These are phyloP conservation scores for Thripadectes ignobilis DNA, from an alignment of 2,797 vertebrate genomes.

Conservation along the genomic window DNA sequence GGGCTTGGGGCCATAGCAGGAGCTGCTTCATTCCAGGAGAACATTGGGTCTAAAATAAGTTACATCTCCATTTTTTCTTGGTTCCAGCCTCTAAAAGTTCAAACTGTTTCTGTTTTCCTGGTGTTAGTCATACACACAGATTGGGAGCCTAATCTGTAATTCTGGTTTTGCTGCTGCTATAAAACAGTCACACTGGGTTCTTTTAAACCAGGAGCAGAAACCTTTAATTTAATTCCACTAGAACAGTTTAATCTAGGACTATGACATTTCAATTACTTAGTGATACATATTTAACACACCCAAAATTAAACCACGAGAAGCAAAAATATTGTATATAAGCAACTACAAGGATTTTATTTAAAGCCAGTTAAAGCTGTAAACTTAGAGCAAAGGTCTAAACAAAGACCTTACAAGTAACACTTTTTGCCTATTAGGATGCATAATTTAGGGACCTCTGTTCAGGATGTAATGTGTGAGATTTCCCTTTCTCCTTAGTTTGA, in stretches of 20 bases:
- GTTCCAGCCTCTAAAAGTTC: not conserved
- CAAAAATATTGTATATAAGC: conserved; percentile 33
- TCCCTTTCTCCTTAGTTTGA: not conserved
- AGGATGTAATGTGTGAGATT: not conserved
- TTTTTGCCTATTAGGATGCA: not conserved
- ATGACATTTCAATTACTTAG: conserved; percentile 62
- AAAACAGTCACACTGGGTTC: conserved; percentile 49
- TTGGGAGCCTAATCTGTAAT: conserved; percentile 65
- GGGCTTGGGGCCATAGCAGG: not conserved
- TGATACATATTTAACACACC: conserved; percentile 30
- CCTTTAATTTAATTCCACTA: conserved; percentile 59
- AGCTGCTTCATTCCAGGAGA: not conserved
- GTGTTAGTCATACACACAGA: conserved; percentile 49
- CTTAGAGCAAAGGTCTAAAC: conserved; percentile 40
- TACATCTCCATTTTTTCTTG: conserved; percentile 13
- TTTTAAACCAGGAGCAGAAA: conserved; percentile 42
- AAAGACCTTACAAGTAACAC: not conserved
- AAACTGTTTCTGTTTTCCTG: conserved; percentile 38
- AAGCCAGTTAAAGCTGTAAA: conserved; percentile 25
- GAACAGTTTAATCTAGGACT: conserved; percentile 56
- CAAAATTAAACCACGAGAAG: conserved; percentile 55
- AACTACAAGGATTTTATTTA: conserved; percentile 38
- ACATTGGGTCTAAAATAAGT: conserved; percentile 9
- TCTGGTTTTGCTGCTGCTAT: conserved; percentile 64
- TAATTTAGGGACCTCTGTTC: not conserved